Conservation (phyloP, 2,888 invertebrate genomes). For the Cephus sareptanus region DNA sequence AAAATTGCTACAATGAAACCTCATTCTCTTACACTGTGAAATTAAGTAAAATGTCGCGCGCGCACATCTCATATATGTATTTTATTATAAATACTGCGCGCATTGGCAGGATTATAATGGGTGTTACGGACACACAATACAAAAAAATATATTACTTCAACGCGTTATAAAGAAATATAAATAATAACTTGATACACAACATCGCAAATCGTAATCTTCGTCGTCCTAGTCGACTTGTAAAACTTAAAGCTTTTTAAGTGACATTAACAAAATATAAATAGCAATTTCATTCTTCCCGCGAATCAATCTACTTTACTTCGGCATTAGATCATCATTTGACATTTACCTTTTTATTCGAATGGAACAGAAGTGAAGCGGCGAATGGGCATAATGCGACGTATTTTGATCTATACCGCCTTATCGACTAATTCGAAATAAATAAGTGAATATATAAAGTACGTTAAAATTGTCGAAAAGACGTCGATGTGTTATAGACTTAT, state of each 20-base stretch:
- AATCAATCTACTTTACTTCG: not conserved
- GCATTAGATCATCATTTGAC: not conserved
- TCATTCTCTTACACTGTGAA: not conserved
- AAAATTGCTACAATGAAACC: not conserved
- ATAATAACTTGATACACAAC: not conserved
- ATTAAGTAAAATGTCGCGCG: not conserved
- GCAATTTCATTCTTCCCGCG: not conserved
- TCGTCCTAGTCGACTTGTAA: not conserved
- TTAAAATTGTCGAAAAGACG: not conserved
- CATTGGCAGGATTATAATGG: not conserved
- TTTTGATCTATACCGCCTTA: not conserved
- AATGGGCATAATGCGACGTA: not conserved
- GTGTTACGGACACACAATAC: not conserved
- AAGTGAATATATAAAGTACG: not conserved
- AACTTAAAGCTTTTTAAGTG: not conserved
- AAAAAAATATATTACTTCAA: conserved; percentile 17
- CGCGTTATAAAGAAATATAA: conserved; percentile 9
- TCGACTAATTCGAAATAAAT: not conserved
- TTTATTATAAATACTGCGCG: not conserved
- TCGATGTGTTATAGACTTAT: not conserved
- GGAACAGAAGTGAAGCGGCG: not conserved
- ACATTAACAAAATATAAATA: not conserved
- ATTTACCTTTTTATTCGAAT: not conserved
- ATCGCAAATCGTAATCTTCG: not conserved
- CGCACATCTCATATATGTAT: not conserved